Evolutionary conservation across 2,888 invertebrate genomes (phyloP).

Genomic region (Mantis religiosa): DNA sequence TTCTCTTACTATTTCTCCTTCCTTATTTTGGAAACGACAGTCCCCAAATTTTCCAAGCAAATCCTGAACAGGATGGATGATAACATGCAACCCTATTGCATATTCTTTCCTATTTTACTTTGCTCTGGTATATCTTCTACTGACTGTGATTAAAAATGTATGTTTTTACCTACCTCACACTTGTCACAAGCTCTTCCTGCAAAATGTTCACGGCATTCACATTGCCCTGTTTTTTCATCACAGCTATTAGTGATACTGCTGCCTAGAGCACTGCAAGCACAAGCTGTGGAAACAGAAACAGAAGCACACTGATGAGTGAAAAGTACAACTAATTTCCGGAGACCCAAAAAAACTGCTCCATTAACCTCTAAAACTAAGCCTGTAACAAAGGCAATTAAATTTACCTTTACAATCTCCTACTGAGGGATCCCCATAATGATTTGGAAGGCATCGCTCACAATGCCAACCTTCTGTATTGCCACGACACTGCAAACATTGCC

Average conservation of each 20-base stretch:
- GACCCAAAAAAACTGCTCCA: neutral
- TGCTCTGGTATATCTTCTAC: too few relatives aligned
- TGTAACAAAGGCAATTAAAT: slow-evolving; percentile 31
- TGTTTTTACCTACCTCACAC: slow-evolving; percentile 50
- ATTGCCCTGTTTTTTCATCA: slow-evolving; percentile 68
- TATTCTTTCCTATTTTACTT: too few relatives aligned
- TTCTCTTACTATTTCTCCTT: too few relatives aligned
- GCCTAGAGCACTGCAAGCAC: slow-evolving; percentile 74
- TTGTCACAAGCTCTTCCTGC: slow-evolving; percentile 65
- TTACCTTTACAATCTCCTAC: slow-evolving; percentile 58
- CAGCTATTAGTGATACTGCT: slow-evolving; percentile 63
- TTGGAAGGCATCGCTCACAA: slow-evolving; percentile 64
- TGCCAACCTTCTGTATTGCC: slow-evolving; percentile 65
- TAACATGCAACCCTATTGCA: too few relatives aligned
- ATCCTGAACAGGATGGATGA: too few relatives aligned
- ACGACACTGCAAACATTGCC: slow-evolving; percentile 80
- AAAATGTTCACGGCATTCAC: slow-evolving; percentile 68
- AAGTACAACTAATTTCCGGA: neutral
- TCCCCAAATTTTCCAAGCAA: too few relatives aligned
- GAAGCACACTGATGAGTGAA: neutral
- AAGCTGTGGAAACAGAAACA: slow-evolving; percentile 46
- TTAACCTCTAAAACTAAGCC: too few relatives aligned
- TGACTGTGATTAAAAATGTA: neutral
- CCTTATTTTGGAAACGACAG: too few relatives aligned
- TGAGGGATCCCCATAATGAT: slow-evolving; percentile 62